These are phyloP conservation scores for Itoplectis maculator DNA, from an alignment of 2,888 invertebrate genomes.

Conservation along the genomic window DNA sequence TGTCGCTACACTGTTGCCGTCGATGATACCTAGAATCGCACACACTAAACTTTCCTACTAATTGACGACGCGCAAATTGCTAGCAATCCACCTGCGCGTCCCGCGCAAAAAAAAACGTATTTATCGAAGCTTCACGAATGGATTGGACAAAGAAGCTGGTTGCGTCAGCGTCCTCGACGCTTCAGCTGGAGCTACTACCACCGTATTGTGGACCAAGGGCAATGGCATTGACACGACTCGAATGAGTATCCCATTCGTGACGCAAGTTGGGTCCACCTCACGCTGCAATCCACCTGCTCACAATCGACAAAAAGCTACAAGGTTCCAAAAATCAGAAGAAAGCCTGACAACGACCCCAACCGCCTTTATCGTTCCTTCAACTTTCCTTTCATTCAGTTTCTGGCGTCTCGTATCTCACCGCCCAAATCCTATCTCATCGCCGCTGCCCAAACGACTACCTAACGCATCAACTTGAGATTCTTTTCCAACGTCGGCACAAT, in stretches of 20 bases:
- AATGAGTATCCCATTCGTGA: conserved; percentile 30
- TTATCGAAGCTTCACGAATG: conserved; percentile 66
- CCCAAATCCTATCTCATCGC: too few relatives aligned
- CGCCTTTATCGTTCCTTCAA: neutral
- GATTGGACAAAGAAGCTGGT: conserved; percentile 65
- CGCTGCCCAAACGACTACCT: conserved; percentile 2
- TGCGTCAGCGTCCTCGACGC: conserved; percentile 55
- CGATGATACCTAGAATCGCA: conserved; percentile 32
- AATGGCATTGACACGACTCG: conserved; percentile 3
- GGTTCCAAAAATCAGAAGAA: too few relatives aligned
- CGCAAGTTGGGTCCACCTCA: neutral
- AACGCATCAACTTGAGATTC: conserved; percentile 23
- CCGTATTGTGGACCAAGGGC: conserved; percentile 8
- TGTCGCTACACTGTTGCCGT: conserved; percentile 28
- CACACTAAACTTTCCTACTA: conserved; percentile 42
- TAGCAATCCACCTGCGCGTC: conserved; percentile 38
- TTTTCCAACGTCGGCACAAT: conserved; percentile 46
- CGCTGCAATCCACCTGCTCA: neutral
- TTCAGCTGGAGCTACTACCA: neutral
- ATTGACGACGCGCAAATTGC: conserved; percentile 56
- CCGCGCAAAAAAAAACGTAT: conserved; percentile 58
- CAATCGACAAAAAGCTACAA: too few relatives aligned
- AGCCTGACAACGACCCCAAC: too few relatives aligned
- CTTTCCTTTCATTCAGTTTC: neutral
- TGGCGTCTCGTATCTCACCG: neutral